phyloP scores from a whole-genome alignment of 2,888 invertebrate genomes.

The Allolobophora icterica region DNA sequence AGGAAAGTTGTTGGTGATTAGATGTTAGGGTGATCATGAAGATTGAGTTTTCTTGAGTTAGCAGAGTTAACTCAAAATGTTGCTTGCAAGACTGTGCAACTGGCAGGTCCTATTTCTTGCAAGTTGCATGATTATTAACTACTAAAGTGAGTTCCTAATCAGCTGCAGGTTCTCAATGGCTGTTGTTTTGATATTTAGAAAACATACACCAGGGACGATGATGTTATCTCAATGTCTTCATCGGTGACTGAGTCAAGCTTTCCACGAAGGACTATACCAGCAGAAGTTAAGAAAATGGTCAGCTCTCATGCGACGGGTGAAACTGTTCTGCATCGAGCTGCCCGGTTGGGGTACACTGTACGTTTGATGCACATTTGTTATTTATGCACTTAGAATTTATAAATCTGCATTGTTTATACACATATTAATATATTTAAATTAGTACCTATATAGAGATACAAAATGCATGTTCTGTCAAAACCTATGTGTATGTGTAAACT shows the following conservation, averaged over 20 bases:
- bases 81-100: not conserved
- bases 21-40: too few relatives aligned
- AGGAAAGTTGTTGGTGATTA: too few relatives aligned
- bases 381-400: not conserved
- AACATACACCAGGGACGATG: slow-evolving; percentile 7
- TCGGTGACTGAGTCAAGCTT: not conserved
- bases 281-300: slow-evolving; percentile 40
- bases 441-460: not conserved
- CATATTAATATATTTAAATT: not conserved
- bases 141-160: not conserved
- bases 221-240: slow-evolving; percentile 20
- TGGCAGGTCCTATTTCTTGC: too few relatives aligned
- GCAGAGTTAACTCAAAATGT: not conserved
- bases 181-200: not conserved
- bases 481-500: too few relatives aligned
- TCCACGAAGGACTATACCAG: slow-evolving; percentile 31
- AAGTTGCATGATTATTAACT: too few relatives aligned
- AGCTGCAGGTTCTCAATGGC: not conserved
- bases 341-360: slow-evolving; percentile 85
- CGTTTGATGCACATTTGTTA: not conserved
- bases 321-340: slow-evolving; percentile 88
- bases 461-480: too few relatives aligned
- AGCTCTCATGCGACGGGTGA: slow-evolving; percentile 93
- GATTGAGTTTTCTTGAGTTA: not conserved
- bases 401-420: not conserved